Evolutionary conservation across 1,140 invertebrate species (phyloP).

Genomic region (Sycophila sp.): DNA sequence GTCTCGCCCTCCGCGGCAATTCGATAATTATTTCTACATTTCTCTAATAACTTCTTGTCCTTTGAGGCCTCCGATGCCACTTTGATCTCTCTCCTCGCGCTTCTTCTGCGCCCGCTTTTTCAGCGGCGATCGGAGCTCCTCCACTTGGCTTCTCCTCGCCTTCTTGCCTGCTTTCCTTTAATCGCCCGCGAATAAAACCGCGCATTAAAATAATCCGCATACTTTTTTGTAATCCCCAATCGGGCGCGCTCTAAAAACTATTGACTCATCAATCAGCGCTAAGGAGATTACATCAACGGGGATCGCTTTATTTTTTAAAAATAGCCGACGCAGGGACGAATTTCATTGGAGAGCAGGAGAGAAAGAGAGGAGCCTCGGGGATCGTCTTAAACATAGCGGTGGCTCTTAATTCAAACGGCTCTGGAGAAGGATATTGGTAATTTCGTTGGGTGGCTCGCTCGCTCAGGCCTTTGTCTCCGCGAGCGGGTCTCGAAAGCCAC

Average conservation of each 20-base stretch:
- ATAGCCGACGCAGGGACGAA: too few relatives aligned
- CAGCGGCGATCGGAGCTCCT: too few relatives aligned
- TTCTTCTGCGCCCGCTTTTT: background rate
- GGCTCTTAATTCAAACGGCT: too few relatives aligned
- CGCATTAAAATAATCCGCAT: background rate
- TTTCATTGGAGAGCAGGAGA: too few relatives aligned
- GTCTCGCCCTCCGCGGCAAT: constrained; percentile 51
- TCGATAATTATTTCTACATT: constrained; percentile 63
- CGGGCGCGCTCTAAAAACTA: constrained; percentile 24
- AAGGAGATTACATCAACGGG: too few relatives aligned
- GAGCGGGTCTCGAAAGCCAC: constrained; percentile 1
- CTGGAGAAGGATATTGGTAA: constrained; percentile 62
- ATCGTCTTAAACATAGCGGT: too few relatives aligned
- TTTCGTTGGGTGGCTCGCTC: constrained; percentile 50
- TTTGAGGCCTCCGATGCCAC: background rate
- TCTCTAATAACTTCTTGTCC: constrained; percentile 56
- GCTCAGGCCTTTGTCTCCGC: background rate
- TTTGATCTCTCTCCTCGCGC: constrained; percentile 19
- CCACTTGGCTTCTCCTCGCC: too few relatives aligned
- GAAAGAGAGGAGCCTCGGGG: too few relatives aligned
- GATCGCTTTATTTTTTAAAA: too few relatives aligned
- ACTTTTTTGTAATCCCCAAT: background rate
- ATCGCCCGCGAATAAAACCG: background rate
- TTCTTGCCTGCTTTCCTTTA: too few relatives aligned
- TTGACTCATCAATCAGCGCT: constrained; percentile 50